Conservation (phyloP, 2,113 vertebrate species). For the Catharus bicknelli region DNA sequence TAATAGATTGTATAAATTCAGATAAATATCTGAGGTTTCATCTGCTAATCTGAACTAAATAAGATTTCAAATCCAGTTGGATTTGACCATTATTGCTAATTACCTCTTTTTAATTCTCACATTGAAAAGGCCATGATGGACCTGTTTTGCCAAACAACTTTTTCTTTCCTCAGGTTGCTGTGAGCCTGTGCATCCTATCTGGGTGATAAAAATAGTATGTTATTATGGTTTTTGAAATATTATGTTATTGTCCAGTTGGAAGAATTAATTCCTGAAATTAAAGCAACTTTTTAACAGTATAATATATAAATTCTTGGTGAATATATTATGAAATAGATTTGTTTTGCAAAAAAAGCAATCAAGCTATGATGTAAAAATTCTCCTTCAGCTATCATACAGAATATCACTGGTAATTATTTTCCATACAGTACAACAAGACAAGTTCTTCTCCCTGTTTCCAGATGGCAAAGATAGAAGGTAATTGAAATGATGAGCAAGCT, state of each 20-base stretch:
- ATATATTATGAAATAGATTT: neutral
- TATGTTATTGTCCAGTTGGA: neutral
- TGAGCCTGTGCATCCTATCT: neutral
- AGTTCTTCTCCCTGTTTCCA: neutral
- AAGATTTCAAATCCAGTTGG: neutral
- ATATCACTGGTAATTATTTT: neutral
- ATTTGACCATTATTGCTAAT: neutral
- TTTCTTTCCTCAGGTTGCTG: neutral
- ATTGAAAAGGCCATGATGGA: neutral
- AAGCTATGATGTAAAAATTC: neutral
- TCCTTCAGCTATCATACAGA: neutral
- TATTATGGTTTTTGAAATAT: neutral
- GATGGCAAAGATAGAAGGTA: constrained; percentile 13
- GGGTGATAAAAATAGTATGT: neutral
- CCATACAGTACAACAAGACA: neutral
- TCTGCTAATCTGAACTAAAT: neutral
- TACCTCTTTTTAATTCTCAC: neutral
- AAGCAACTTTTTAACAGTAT: neutral
- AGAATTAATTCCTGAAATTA: neutral
- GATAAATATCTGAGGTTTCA: neutral
- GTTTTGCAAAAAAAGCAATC: neutral
- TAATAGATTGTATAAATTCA: neutral
- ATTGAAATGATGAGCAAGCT: neutral
- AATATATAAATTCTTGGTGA: neutral
- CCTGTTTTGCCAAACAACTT: neutral